Percentiles rank a stretch among this genome's conserved stretches.
Evolutionary conservation across 2,113 vertebrate species (phyloP).

Genomic region (Irena cyanogastra): DNA sequence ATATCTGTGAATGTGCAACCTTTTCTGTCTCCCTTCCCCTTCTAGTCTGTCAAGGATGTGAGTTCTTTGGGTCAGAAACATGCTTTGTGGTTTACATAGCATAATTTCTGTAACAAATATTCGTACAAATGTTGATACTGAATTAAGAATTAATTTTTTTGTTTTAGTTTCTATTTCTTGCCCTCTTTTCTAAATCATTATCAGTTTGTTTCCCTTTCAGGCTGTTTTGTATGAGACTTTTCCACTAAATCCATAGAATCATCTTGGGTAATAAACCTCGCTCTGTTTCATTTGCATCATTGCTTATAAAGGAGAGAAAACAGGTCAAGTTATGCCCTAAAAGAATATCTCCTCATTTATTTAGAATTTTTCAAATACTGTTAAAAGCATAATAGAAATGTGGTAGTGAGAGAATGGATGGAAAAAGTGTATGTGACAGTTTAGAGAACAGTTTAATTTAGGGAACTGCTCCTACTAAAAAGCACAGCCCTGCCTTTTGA

Average conservation of each 20-base stretch:
- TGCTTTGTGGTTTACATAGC: background rate
- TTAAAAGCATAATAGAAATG: background rate
- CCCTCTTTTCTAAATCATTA: background rate
- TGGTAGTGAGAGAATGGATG: background rate
- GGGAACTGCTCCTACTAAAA: background rate
- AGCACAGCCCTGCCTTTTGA: background rate
- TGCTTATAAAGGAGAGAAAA: slow-evolving; percentile 20
- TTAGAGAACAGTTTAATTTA: background rate
- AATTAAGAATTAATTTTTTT: background rate
- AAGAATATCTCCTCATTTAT: background rate
- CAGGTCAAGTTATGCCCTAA: slow-evolving; percentile 29
- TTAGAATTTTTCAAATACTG: background rate
- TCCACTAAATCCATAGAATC: background rate
- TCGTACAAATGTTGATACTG: background rate
- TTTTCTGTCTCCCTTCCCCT: background rate
- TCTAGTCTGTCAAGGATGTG: background rate
- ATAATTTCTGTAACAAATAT: background rate
- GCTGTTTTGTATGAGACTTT: background rate
- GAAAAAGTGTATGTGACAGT: fast-evolving
- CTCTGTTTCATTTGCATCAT: slow-evolving; percentile 15
- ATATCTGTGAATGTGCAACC: background rate
- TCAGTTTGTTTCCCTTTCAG: background rate
- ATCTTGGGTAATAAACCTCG: background rate
- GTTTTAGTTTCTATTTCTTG: background rate
- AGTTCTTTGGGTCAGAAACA: background rate